Evolutionary conservation across 2,888 invertebrate genomes (phyloP).

Genomic region (Metallyticus violacea): DNA sequence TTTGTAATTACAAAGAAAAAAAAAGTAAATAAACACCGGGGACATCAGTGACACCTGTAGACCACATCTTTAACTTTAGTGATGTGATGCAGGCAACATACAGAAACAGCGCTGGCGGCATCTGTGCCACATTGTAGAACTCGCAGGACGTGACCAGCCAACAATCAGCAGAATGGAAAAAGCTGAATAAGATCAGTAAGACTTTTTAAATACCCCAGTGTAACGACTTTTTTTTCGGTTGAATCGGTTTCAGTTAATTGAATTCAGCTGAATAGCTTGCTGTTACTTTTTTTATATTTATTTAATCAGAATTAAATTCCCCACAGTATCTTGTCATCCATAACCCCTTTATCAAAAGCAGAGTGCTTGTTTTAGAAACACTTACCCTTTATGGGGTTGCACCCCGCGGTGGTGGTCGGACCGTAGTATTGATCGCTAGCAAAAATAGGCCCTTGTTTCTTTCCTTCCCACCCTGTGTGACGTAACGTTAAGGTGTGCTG

Average conservation of each 20-base stretch:
- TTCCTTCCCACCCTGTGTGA: background rate
- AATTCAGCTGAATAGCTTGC: background rate
- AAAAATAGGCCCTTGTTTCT: constrained; percentile 19
- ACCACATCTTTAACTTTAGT: background rate
- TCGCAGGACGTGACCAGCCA: background rate
- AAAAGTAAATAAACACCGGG: too few species aligned
- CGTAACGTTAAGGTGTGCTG: background rate
- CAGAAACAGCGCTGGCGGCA: background rate
- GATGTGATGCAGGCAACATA: too few species aligned
- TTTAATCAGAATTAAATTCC: background rate
- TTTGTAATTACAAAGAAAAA: too few species aligned
- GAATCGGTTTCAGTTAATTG: background rate
- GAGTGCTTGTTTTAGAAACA: background rate
- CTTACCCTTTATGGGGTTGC: background rate
- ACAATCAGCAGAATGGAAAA: background rate
- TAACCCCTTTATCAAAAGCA: background rate
- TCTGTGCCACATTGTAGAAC: background rate
- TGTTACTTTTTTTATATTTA: background rate
- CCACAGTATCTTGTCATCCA: background rate
- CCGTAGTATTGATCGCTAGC: constrained; percentile 19
- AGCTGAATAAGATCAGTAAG: background rate
- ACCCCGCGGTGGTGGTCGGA: background rate
- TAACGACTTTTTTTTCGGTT: background rate
- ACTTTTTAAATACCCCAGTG: background rate
- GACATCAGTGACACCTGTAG: background rate